Evolutionary conservation across 2,888 invertebrate species (phyloP).

Genomic region (Xanthorhoe spadicearia): DNA sequence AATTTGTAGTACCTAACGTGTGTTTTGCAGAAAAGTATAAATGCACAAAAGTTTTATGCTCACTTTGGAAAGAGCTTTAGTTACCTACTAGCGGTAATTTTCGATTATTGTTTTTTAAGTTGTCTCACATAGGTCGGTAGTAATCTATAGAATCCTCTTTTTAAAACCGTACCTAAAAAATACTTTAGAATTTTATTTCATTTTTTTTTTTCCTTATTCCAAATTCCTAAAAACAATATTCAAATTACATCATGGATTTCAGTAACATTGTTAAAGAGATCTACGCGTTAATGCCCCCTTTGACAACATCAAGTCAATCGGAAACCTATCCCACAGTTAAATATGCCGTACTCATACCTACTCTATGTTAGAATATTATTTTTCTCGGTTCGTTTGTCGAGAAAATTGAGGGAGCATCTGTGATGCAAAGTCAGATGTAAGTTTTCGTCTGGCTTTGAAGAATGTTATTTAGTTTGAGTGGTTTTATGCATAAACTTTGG

Average conservation of each 20-base stretch:
- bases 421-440: constrained; percentile 55
- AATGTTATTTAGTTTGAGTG: constrained; percentile 37
- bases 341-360: constrained; percentile 58
- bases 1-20: too few relatives aligned
- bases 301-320: constrained; percentile 75
- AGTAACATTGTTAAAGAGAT: constrained; percentile 36
- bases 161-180: background rate
- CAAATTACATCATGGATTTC: background rate
- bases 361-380: constrained; percentile 67
- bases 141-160: too few relatives aligned
- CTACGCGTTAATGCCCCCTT: constrained; percentile 70
- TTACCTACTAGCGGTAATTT: too few relatives aligned
- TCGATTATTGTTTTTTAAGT: too few relatives aligned
- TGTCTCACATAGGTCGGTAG: too few relatives aligned
- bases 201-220: too few relatives aligned
- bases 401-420: constrained; percentile 74
- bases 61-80: too few relatives aligned
- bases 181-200: too few relatives aligned
- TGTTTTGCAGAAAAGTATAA: too few relatives aligned
- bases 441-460: constrained; percentile 37
- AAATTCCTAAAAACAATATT: too few relatives aligned
- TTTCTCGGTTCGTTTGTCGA: constrained; percentile 74
- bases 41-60: too few relatives aligned
- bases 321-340: constrained; percentile 74
- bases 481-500: constrained; percentile 37